phyloP scores from a whole-genome alignment of 2,113 vertebrate species.

The Crotophaga sulcirostris region DNA sequence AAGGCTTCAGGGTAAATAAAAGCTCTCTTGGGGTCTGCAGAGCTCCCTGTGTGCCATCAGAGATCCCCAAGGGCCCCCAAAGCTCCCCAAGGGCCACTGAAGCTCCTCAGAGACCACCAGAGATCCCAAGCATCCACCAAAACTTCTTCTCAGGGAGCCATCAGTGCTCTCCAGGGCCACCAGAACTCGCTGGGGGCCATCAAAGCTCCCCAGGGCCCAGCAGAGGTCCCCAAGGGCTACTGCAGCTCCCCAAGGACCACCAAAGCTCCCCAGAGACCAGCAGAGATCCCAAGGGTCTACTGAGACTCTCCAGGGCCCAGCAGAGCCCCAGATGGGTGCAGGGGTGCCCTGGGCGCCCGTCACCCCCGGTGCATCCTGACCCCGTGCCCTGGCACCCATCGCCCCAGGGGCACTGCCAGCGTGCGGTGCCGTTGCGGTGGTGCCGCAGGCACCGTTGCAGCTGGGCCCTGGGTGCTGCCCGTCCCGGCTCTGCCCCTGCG shows the following conservation, averaged over 20 bases:
- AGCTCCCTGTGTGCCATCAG: neutral
- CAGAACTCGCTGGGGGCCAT: neutral
- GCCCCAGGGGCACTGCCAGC: too few relatives aligned
- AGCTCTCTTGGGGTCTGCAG: neutral
- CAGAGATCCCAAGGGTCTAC: too few relatives aligned
- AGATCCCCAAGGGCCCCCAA: neutral
- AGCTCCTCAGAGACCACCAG: neutral
- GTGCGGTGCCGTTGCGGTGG: too few relatives aligned
- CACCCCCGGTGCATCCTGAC: too few relatives aligned
- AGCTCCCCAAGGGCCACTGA: neutral
- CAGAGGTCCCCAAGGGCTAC: neutral
- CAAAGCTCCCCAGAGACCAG: neutral
- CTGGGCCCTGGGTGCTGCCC: accelerated
- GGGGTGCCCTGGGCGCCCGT: neutral
- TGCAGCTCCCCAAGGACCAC: neutral
- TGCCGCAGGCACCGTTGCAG: too few relatives aligned
- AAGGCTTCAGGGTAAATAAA: neutral
- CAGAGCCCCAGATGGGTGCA: neutral
- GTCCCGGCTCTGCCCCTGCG: neutral
- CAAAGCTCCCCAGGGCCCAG: too few relatives aligned
- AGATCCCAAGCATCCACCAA: neutral
- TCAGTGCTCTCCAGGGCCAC: too few relatives aligned
- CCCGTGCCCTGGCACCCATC: too few relatives aligned
- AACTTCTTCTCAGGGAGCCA: neutral
- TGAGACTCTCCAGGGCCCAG: neutral